Conservation (phyloP, 2,797 vertebrate species). For the Scyliorhinus canicula region DNA sequence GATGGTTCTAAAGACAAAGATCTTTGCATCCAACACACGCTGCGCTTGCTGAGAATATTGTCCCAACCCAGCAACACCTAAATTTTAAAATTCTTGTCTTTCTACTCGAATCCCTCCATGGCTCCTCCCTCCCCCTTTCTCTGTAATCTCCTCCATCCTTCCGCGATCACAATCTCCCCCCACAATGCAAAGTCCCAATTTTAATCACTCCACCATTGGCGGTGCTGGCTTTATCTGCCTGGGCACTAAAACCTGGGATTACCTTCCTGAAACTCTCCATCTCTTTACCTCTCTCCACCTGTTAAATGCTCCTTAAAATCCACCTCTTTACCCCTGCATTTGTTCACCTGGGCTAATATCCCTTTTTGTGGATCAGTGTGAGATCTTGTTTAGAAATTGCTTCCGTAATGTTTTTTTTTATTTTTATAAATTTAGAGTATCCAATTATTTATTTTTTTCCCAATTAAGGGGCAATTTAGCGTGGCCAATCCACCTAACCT, state of each 20-base stretch:
- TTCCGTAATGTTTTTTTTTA: too few species aligned
- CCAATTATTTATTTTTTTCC: too few species aligned
- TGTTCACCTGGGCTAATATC: too few species aligned
- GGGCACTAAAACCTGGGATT: neutral
- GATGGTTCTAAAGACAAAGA: neutral
- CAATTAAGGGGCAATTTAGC: too few species aligned
- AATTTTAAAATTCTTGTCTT: neutral
- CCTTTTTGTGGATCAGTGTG: too few species aligned
- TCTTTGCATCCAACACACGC: neutral
- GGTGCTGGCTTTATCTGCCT: neutral
- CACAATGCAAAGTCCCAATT: neutral
- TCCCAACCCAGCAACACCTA: neutral
- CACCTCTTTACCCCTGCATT: too few species aligned
- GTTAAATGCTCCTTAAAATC: neutral
- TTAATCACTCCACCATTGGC: too few species aligned
- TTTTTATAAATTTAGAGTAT: too few species aligned
- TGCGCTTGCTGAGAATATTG: neutral
- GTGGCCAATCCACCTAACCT: too few species aligned
- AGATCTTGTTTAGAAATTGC: neutral
- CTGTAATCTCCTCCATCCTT: neutral
- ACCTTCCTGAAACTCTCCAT: neutral
- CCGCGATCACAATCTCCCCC: neutral
- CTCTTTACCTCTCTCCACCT: neutral
- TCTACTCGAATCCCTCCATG: too few species aligned
- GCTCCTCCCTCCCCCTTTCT: too few species aligned